Evolutionary conservation across 2,113 vertebrate species (phyloP), one percentile per base, ranked within the genome.

Genomic region (Antennarius striatus): DNA sequence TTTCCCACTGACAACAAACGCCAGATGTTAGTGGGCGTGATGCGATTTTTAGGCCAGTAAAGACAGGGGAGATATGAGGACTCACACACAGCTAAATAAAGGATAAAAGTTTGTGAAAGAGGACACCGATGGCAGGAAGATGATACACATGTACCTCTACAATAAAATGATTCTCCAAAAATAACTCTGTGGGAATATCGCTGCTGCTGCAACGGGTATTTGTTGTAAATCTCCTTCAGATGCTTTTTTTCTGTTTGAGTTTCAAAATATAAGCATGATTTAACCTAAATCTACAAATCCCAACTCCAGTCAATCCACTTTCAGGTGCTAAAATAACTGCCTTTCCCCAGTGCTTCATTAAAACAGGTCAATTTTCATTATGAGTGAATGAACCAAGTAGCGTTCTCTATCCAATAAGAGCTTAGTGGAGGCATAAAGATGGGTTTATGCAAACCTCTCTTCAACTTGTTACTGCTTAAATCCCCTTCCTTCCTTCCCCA

Each of bases 291-390:
- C 48, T 73, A 56, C 49, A 36, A 70, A 77, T 77, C 77, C 86
- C 66, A 65, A 77, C 72, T 70, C 75, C 84, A 73, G 53, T 71
- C 69, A 73, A 54, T 71, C 69, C 63, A 52, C 56, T 75, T 87
- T 90, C 88, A 81, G 88, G 77, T 68, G 43, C 47, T 47, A 73
- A 66, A 76, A 91, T 87, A 89, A 90, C 77, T 64, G 86, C 88
- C 79, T 71, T 71, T 75, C 74, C 70, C 69, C 51, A 55, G 64
- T 0, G 73, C 85, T 88, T 92, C 83, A 87, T 91, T 87, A 90
- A 73, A 82, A 74, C 86, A 88, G 86, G 88, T 84, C 91, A 85
- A 90, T 92, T 91, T 90, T 86, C 87, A 91, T 92, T 86, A 85
- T 89, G 84, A 85, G 68, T 73, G 80, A 91, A 90, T 87, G 89